Evolutionary conservation across 2,797 vertebrate species (phyloP), one percentile per base, ranked within the genome.

Genomic region (Borostomias antarcticus): DNA sequence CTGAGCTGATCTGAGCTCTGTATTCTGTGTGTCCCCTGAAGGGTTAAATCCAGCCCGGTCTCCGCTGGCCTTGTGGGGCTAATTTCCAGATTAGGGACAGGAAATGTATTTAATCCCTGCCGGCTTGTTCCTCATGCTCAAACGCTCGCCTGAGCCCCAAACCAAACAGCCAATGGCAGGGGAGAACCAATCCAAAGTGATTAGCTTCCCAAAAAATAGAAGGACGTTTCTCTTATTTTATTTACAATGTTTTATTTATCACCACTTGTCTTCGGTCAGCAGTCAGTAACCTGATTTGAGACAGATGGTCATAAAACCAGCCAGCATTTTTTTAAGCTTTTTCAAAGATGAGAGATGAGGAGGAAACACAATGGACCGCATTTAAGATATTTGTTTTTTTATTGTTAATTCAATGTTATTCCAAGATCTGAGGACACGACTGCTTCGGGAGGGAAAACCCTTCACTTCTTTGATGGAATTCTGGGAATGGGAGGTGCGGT

Each of bases 31-130:
- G 3, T 33, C 21, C 21, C 9, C 48, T 15, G 33, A 64, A 62
- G 56, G 50, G 69, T 68, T 68, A 57, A 57, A 13, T 17, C 56
- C 40, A 19, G 6, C 23, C 73, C 61, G 69, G 57, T 82, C 74
- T 69, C 71, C 54, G 32, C 75, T 72, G 80, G 66, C 64, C 37
- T 75, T 62, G 61, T 64, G 28, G 63, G 66, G 80, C 80, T 86
- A 78, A 86, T 89, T 86, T 87, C 84, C 81, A 83, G 73, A 43
- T 86, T 84, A 88, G 75, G 76, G 70, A 83, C 87, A 89, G 89
- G 86, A 88, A 89, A 87, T 83, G 85, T 74, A 76, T 80, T 80
- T 87, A 86, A 87, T 91, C 86, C 84, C 83, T 73, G 62, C 78
- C 43, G 78, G 82, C 67, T 85, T 84, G 85, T 79, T 85, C 85